phyloP scores from a whole-genome alignment of 2,888 invertebrate genomes.

The Molorchus minor region DNA sequence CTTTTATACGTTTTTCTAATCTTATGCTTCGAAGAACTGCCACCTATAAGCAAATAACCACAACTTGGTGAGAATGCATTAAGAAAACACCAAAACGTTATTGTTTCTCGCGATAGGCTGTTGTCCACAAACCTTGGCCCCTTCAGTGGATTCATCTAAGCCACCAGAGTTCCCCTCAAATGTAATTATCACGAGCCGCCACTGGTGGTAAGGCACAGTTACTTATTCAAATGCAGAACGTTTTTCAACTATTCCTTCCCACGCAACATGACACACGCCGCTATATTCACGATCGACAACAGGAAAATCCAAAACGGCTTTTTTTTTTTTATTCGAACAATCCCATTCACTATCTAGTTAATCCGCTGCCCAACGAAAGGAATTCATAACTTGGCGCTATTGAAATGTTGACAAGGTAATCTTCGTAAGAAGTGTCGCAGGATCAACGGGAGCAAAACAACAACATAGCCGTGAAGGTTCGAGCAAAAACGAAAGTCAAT shows the following conservation, averaged over 20 bases:
- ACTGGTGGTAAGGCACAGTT: too few species aligned
- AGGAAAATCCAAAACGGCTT: conserved; percentile 9
- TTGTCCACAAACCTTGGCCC: too few species aligned
- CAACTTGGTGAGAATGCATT: too few species aligned
- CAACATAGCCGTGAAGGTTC: conserved; percentile 26
- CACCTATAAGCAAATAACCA: too few species aligned
- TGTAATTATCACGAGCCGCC: too few species aligned
- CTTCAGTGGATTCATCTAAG: too few species aligned
- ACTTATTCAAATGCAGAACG: conserved; percentile 2
- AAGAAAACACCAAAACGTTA: too few species aligned
- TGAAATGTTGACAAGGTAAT: not conserved
- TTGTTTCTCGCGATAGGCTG: too few species aligned
- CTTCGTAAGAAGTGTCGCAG: not conserved
- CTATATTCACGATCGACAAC: not conserved
- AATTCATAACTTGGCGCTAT: not conserved
- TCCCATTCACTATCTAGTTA: not conserved
- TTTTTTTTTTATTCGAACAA: not conserved
- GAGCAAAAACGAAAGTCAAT: conserved; percentile 49
- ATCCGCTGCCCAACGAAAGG: conserved; percentile 1
- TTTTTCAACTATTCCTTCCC: conserved; percentile 11
- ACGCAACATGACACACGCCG: conserved; percentile 1
- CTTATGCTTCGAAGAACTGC: too few species aligned
- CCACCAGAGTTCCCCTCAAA: too few species aligned
- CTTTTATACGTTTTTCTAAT: too few species aligned
- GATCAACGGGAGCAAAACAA: conserved; percentile 23